phyloP scores from a whole-genome alignment of 2,888 invertebrate genomes.

The Caprella mutica region DNA sequence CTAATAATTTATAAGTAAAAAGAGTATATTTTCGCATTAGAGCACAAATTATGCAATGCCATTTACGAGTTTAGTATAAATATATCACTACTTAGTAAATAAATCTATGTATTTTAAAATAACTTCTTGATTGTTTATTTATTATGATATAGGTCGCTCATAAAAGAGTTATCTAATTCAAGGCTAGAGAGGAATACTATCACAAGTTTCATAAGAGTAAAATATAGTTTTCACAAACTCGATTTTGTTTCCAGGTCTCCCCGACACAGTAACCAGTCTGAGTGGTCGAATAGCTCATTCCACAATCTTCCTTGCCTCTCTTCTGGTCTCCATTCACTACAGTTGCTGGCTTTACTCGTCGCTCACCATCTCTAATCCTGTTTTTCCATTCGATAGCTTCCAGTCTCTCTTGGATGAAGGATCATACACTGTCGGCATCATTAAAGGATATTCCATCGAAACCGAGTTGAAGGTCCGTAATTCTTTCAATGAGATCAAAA shows the following conservation, averaged over 20 bases:
- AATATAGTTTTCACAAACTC: no score
- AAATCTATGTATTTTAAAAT: no score
- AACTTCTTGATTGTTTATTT: no score
- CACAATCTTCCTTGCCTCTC: constrained; percentile 9
- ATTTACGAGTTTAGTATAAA: no score
- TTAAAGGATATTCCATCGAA: neutral
- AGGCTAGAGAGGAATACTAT: no score
- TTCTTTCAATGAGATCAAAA: neutral
- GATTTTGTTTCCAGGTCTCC: neutral
- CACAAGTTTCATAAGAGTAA: no score
- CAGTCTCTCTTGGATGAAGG: constrained; percentile 11
- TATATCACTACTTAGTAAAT: no score
- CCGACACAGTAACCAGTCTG: neutral
- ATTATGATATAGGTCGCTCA: no score
- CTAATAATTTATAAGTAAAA: no score
- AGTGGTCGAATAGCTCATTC: neutral
- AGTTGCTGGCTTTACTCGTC: constrained; percentile 21
- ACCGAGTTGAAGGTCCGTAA: constrained; percentile 1
- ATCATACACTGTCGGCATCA: constrained; percentile 8
- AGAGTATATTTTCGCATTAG: no score
- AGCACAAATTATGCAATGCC: no score
- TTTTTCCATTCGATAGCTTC: constrained; percentile 17
- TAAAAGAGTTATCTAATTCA: no score
- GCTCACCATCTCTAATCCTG: constrained; percentile 12
- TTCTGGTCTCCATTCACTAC: constrained; percentile 16